phyloP scores from a whole-genome alignment of 2,113 vertebrate genomes.

The Azemiops feae region DNA sequence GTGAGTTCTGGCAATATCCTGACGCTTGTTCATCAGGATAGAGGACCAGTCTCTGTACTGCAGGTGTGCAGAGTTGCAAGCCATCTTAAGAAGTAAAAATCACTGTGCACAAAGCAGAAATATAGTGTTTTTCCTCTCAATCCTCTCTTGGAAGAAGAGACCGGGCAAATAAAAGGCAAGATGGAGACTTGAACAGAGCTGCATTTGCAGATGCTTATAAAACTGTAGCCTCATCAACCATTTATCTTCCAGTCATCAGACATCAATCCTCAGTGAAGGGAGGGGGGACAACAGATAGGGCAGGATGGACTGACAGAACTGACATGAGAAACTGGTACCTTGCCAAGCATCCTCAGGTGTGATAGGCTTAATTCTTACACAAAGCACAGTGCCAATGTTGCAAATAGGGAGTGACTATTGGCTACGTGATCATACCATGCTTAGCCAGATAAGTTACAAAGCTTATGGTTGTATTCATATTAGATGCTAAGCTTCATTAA shows the following conservation, averaged over 20 bases:
- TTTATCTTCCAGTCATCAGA: background rate
- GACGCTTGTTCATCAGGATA: background rate
- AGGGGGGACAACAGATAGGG: background rate
- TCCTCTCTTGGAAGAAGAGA: background rate
- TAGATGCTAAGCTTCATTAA: background rate
- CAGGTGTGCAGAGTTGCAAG: background rate
- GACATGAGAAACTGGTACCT: background rate
- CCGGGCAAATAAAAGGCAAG: background rate
- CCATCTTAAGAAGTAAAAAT: background rate
- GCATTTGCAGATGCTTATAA: background rate
- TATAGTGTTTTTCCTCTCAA: background rate
- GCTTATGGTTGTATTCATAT: background rate
- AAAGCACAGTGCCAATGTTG: background rate
- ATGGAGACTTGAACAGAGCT: background rate
- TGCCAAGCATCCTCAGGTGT: background rate
- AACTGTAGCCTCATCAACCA: background rate
- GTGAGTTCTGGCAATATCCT: background rate
- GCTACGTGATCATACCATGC: background rate
- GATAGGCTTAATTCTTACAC: background rate
- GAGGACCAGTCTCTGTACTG: rapidly evolving
- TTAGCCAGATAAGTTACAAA: background rate
- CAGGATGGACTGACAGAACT: background rate
- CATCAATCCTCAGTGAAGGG: background rate
- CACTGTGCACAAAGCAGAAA: background rate
- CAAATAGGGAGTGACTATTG: background rate